Evolutionary conservation across 1,140 invertebrate species (phyloP).

Genomic region (Hypothenemus hampei): DNA sequence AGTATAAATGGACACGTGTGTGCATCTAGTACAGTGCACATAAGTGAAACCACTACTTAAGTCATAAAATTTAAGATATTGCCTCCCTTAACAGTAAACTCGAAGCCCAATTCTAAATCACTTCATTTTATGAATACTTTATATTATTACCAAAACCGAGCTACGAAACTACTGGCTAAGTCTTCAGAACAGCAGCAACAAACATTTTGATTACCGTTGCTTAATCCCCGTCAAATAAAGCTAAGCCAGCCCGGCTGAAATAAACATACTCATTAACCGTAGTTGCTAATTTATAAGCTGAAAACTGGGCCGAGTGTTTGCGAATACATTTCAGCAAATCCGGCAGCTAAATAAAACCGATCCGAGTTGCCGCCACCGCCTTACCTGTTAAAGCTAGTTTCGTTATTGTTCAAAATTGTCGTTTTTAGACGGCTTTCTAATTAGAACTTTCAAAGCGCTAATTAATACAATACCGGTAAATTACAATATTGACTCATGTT

Average conservation of each 20-base stretch:
- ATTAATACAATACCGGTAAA: no score
- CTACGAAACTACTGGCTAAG: constrained; percentile 4
- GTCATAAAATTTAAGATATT: neutral
- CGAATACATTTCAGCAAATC: constrained; percentile 15
- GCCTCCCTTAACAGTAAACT: neutral
- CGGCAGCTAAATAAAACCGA: constrained; percentile 12
- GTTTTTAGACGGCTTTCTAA: no score
- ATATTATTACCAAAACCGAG: no score
- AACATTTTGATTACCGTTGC: constrained; percentile 19
- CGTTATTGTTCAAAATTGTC: no score
- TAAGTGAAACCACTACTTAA: neutral
- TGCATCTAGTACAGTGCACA: neutral
- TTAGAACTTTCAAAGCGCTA: no score
- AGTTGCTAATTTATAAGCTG: constrained; percentile 20
- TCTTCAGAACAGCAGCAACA: constrained; percentile 10
- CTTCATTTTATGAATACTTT: no score
- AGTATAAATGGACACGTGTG: no score
- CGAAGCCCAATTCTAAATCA: neutral
- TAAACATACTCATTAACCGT: constrained; percentile 26
- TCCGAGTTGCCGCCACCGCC: no score
- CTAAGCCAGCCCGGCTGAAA: constrained; percentile 16
- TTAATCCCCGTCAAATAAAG: constrained; percentile 10
- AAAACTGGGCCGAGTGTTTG: constrained; percentile 14
- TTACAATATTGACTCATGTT: no score
- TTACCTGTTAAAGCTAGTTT: no score